Percentiles rank a stretch among this genome's conserved stretches.
Evolutionary conservation across 1,140 invertebrate species (phyloP).

Genomic region (Drosophila fuyamai): DNA sequence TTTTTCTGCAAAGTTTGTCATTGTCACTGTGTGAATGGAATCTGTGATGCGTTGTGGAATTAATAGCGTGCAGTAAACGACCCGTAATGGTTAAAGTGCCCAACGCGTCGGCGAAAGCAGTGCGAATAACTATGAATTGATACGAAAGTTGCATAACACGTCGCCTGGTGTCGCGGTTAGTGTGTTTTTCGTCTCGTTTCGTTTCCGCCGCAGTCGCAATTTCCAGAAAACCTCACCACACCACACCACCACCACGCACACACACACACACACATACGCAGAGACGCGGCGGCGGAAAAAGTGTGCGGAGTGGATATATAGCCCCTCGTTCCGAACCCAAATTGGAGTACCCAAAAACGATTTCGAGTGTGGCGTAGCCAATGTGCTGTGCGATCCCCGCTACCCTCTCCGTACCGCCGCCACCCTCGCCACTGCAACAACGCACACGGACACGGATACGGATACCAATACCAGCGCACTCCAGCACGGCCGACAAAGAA

Average conservation of each 20-base stretch:
- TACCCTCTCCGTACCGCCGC: slow-evolving; percentile 25
- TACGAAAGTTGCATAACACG: slow-evolving; percentile 73
- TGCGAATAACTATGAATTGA: slow-evolving; percentile 72
- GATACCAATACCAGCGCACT: slow-evolving; percentile 47
- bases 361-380: slow-evolving; percentile 45
- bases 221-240: slow-evolving; percentile 77
- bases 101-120: slow-evolving; percentile 35
- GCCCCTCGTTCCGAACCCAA: slow-evolving; percentile 8
- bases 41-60: slow-evolving; percentile 46
- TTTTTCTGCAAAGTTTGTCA: slow-evolving; percentile 53
- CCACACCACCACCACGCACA: slow-evolving; percentile 26
- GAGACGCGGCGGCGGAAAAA: slow-evolving; percentile 55
- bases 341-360: slow-evolving; percentile 8
- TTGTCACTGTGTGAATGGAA: slow-evolving; percentile 38
- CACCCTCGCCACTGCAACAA: slow-evolving; percentile 31
- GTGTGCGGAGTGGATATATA: slow-evolving; percentile 38
- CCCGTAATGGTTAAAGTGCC: slow-evolving; percentile 32
- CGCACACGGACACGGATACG: slow-evolving; percentile 21
- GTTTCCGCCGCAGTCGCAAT: slow-evolving; percentile 60
- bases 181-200: slow-evolving; percentile 46
- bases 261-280: slow-evolving; percentile 29
- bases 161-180: slow-evolving; percentile 59
- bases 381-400: slow-evolving; percentile 54
- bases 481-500: slow-evolving; percentile 73
- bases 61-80: slow-evolving; percentile 32